These are phyloP conservation scores for Gastrophysa polygoni DNA, from an alignment of 2,888 invertebrate species.

Conservation along the genomic window DNA sequence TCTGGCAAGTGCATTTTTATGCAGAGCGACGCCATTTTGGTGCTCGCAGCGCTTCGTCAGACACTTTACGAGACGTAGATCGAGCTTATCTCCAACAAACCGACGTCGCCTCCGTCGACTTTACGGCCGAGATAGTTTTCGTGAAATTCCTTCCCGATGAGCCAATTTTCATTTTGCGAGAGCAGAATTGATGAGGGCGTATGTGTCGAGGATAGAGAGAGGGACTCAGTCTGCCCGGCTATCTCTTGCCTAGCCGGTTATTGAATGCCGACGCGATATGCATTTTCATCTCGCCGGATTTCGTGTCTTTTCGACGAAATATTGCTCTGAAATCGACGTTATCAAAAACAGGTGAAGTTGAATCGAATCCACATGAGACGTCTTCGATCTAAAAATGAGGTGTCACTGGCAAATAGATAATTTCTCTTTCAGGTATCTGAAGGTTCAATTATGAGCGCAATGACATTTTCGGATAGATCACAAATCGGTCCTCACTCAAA, in stretches of 20 bases:
- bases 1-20: constrained; percentile 33
- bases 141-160: constrained; percentile 9
- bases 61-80: constrained; percentile 30
- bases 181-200: neutral
- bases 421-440: no score
- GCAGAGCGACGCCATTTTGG: constrained; percentile 26
- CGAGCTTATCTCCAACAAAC: constrained; percentile 31
- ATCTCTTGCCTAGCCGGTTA: neutral
- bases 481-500: no score
- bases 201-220: neutral
- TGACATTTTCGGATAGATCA: no score
- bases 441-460: no score
- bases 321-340: neutral
- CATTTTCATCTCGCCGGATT: neutral
- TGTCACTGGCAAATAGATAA: no score
- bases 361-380: no score
- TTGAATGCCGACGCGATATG: neutral
- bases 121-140: constrained; percentile 29
- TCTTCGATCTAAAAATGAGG: no score
- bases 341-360: neutral
- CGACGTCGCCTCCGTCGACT: constrained; percentile 23
- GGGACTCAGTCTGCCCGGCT: neutral
- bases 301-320: neutral
- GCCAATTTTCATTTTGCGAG: constrained; percentile 12
- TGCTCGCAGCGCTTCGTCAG: constrained; percentile 25